Percentiles rank a stretch among this genome's conserved stretches.
phyloP scores from a whole-genome alignment of 2,113 vertebrate species.

The Pipa parva region DNA sequence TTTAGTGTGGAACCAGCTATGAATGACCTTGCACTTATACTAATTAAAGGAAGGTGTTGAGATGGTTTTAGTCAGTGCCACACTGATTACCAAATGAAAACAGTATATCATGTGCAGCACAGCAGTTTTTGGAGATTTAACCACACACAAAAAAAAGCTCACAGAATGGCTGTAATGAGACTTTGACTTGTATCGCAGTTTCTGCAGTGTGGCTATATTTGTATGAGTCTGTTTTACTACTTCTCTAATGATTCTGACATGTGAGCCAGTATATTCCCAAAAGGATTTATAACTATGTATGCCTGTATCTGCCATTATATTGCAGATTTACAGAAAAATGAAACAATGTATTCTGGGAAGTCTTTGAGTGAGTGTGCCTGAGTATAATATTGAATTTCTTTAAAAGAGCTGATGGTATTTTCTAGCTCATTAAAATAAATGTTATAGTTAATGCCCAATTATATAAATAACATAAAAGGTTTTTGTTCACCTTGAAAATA shows the following conservation, averaged over 20 bases:
- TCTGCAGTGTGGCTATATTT: neutral
- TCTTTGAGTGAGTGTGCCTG: neutral
- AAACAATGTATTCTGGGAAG: neutral
- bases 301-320: constrained; percentile 16
- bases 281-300: neutral
- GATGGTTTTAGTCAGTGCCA: too few species aligned
- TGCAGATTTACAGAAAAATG: neutral
- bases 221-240: neutral
- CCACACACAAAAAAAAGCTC: neutral
- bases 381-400: neutral
- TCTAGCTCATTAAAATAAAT: neutral
- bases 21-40: too few species aligned
- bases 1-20: too few species aligned
- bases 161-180: neutral
- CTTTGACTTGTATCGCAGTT: neutral
- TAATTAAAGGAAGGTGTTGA: too few species aligned
- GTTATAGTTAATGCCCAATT: too few species aligned
- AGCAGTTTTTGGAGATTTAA: neutral
- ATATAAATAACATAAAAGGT: too few species aligned
- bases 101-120: neutral
- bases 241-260: constrained; percentile 17
- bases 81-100: neutral
- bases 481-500: too few species aligned
- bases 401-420: neutral
- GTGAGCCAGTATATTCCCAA: constrained; percentile 1